Evolutionary conservation across 2,888 invertebrate species (phyloP).

Genomic region (Nomada flava): DNA sequence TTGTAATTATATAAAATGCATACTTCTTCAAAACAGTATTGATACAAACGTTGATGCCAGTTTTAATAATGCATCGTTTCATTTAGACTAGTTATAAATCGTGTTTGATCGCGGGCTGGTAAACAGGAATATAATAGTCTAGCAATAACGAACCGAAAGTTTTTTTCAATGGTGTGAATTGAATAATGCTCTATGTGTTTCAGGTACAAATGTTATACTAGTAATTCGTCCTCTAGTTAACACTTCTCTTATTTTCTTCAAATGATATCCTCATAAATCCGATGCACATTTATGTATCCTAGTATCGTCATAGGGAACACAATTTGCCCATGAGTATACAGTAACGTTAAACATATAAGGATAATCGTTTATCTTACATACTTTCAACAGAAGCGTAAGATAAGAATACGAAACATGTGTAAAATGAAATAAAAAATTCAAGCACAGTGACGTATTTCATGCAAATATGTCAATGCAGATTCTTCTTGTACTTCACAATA

Average conservation of each 20-base stretch:
- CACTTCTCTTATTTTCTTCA: slow-evolving; percentile 58
- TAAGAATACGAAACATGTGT: slow-evolving; percentile 57
- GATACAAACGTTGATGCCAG: background rate
- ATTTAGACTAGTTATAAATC: slow-evolving; percentile 30
- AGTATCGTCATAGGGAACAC: slow-evolving; percentile 76
- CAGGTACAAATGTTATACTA: slow-evolving; percentile 81
- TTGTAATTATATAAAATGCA: slow-evolving; percentile 10
- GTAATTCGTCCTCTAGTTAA: slow-evolving; percentile 72
- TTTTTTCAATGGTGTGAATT: slow-evolving; percentile 52
- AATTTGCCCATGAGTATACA: slow-evolving; percentile 71
- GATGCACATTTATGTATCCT: slow-evolving; percentile 72
- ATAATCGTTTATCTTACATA: slow-evolving; percentile 82
- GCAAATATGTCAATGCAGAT: slow-evolving; percentile 48
- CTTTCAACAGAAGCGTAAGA: slow-evolving; percentile 78
- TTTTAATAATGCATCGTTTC: slow-evolving; percentile 34
- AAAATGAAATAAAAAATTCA: slow-evolving; percentile 59
- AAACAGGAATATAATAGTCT: slow-evolving; percentile 37
- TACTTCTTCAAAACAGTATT: background rate
- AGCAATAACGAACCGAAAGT: slow-evolving; percentile 36
- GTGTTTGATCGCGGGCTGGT: slow-evolving; percentile 14
- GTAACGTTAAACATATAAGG: slow-evolving; percentile 72
- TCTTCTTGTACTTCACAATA: slow-evolving; percentile 15
- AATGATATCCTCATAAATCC: slow-evolving; percentile 68
- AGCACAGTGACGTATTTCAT: slow-evolving; percentile 75
- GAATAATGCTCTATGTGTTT: slow-evolving; percentile 72